Evolutionary conservation across 1,140 invertebrate genomes (phyloP).

Genomic region (Drosophila mauritiana): DNA sequence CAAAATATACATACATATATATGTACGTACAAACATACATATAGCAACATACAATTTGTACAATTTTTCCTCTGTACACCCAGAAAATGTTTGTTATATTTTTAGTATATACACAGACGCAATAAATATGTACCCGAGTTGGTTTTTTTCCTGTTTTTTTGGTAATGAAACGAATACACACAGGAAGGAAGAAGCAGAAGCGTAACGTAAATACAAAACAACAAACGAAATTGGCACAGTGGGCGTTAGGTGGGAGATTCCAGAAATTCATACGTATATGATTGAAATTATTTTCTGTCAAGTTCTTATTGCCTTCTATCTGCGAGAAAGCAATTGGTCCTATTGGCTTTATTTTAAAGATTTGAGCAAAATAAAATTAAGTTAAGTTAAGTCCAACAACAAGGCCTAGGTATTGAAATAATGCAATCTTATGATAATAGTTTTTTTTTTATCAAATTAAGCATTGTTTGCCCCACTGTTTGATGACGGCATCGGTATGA

Average conservation of each 20-base stretch:
- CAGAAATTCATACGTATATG: not conserved
- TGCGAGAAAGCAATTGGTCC: not conserved
- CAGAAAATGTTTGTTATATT: slow-evolving; percentile 54
- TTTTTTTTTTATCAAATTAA: not conserved
- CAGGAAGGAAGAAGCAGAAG: slow-evolving; percentile 31
- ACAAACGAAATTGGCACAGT: slow-evolving; percentile 48
- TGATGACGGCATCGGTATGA: slow-evolving; percentile 75
- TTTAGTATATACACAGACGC: slow-evolving; percentile 26
- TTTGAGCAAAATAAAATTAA: too few relatives aligned
- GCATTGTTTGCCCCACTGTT: slow-evolving; percentile 10
- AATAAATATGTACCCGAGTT: slow-evolving; percentile 20
- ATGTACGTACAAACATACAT: not conserved
- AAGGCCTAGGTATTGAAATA: too few relatives aligned
- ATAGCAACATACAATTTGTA: slow-evolving; percentile 19
- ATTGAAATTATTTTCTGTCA: not conserved
- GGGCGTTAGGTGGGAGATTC: slow-evolving; percentile 15
- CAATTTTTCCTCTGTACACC: slow-evolving; percentile 49
- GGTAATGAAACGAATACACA: slow-evolving; percentile 44
- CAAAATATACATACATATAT: too few relatives aligned
- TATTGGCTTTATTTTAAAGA: too few relatives aligned
- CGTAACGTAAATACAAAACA: slow-evolving; percentile 69
- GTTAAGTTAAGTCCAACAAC: too few relatives aligned
- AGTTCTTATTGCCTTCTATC: not conserved
- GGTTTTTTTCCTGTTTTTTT: slow-evolving; percentile 19
- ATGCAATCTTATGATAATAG: too few relatives aligned